These are phyloP conservation scores for Arothron firmamentum DNA, from an alignment of 2,113 vertebrate genomes.

Conservation along the genomic window DNA sequence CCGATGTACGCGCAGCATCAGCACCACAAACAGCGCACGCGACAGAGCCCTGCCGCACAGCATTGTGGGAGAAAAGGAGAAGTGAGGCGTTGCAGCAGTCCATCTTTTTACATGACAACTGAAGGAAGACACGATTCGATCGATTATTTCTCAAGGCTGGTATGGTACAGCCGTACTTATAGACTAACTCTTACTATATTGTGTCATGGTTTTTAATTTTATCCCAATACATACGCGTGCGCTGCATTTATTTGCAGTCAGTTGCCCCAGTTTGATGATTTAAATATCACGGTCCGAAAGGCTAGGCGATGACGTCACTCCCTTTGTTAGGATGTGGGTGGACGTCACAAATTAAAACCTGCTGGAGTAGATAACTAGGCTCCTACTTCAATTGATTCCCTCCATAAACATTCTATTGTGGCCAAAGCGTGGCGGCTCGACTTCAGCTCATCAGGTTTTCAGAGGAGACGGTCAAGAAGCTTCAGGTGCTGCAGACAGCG, in stretches of 20 bases:
- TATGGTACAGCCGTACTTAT: not conserved
- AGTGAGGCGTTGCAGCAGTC: slow-evolving; percentile 68
- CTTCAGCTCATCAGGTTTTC: slow-evolving; percentile 38
- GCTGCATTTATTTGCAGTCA: not conserved
- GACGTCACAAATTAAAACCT: not conserved
- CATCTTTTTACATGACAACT: slow-evolving; percentile 19
- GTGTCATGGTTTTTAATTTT: no score
- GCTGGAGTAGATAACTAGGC: not conserved
- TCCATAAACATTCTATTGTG: not conserved
- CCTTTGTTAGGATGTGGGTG: slow-evolving; percentile 3
- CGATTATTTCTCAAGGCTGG: not conserved
- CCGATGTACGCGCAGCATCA: slow-evolving; percentile 79
- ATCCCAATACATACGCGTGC: not conserved
- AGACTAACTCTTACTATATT: no score
- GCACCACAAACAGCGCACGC: slow-evolving; percentile 81
- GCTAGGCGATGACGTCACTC: slow-evolving; percentile 25
- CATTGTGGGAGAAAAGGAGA: slow-evolving; percentile 79
- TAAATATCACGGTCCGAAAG: not conserved
- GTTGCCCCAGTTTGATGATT: not conserved
- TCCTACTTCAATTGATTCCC: not conserved
- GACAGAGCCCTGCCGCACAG: slow-evolving; percentile 62
- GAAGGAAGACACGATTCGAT: slow-evolving; percentile 6
- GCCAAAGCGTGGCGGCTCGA: not conserved
- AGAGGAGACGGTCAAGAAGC: slow-evolving; percentile 23
- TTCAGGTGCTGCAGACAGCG: slow-evolving; percentile 31